These are phyloP conservation scores for Amphiprion clarkii DNA, from an alignment of 2,797 vertebrate genomes.

Conservation along the genomic window DNA sequence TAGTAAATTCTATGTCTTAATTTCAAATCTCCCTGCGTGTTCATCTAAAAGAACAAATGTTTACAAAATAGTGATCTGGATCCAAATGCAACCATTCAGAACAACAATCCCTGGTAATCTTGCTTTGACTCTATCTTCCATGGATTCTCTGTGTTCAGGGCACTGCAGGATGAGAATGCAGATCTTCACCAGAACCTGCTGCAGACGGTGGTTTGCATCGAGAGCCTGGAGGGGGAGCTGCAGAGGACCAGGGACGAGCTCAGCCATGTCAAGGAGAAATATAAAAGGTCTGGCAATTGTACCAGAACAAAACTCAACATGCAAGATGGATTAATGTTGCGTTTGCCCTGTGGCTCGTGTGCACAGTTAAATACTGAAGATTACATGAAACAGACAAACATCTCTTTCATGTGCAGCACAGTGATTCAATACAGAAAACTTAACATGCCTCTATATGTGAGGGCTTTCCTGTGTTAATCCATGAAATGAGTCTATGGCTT, in stretches of 20 bases:
- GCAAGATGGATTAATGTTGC: not conserved
- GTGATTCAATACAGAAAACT: not conserved
- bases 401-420: not conserved
- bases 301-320: not conserved
- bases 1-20: too few relatives aligned
- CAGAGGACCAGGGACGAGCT: slow-evolving; percentile 83
- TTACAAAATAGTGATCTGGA: not conserved
- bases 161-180: slow-evolving; percentile 81
- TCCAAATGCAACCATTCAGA: not conserved
- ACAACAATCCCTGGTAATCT: not conserved
- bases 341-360: not conserved
- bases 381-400: not conserved
- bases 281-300: slow-evolving; percentile 76
- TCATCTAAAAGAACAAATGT: not conserved
- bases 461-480: too few relatives aligned
- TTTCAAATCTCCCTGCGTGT: not conserved
- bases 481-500: slow-evolving; percentile 34
- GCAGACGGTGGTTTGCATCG: slow-evolving; percentile 85
- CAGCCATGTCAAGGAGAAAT: slow-evolving; percentile 80
- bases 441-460: not conserved
- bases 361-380: not conserved
- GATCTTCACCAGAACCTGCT: slow-evolving; percentile 86
- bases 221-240: slow-evolving; percentile 84
- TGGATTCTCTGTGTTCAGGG: slow-evolving; percentile 68
- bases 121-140: slow-evolving; percentile 10